Evolutionary conservation across 2,888 invertebrate species (phyloP).

Genomic region (Dasypolia templi): DNA sequence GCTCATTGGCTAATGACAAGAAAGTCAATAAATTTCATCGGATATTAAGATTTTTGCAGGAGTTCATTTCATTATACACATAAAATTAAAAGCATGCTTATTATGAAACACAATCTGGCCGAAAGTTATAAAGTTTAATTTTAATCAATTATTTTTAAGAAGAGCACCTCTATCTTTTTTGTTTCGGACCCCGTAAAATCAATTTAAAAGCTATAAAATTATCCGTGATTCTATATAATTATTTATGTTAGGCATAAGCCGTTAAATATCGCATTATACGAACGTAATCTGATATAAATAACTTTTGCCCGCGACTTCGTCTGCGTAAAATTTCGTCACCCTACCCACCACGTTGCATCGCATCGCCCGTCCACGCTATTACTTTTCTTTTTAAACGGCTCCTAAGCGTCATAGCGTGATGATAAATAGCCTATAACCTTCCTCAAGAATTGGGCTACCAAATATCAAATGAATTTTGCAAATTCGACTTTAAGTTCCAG

Average conservation of each 20-base stretch:
- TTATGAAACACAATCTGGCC: conserved; percentile 1
- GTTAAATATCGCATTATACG: conserved; percentile 32
- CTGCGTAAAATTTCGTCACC: too few species aligned
- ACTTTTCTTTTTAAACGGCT: too few species aligned
- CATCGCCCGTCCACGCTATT: too few species aligned
- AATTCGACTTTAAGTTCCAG: too few species aligned
- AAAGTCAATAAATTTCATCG: conserved; percentile 21
- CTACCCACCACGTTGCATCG: too few species aligned
- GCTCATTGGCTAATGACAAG: conserved; percentile 11
- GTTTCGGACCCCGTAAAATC: conserved; percentile 23
- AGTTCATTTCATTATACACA: neutral
- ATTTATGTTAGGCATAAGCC: conserved; percentile 17
- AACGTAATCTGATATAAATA: conserved; percentile 39
- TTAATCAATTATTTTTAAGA: conserved; percentile 4
- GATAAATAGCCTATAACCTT: too few species aligned
- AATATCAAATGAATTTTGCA: too few species aligned
- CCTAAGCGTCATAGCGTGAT: too few species aligned
- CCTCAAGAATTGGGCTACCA: too few species aligned
- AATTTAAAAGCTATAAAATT: conserved; percentile 53
- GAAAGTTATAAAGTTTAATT: conserved; percentile 18
- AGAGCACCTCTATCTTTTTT: neutral
- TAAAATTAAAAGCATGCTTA: conserved; percentile 12
- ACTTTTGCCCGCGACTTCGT: too few species aligned
- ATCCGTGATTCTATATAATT: conserved; percentile 41
- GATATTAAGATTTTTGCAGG: conserved; percentile 12